Evolutionary conservation across 1,140 invertebrate genomes (phyloP), one percentile per base, ranked within the genome.

Genomic region (Tyrophagus putrescentiae): DNA sequence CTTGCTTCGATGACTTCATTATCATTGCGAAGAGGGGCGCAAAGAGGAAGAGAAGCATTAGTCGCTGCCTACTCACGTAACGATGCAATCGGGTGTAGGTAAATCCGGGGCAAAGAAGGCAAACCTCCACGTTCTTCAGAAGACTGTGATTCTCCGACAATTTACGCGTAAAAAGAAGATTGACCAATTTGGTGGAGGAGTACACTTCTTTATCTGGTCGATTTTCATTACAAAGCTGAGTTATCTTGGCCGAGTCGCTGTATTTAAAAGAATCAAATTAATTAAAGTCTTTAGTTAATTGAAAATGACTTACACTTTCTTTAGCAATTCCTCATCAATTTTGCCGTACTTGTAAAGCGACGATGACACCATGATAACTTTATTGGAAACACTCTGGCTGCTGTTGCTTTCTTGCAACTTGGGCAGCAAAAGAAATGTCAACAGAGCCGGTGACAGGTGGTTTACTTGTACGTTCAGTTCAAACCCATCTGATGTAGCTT

Each of bases 151-250:
- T 76, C 64, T 81, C 77, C 0, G 86, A 84, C 58, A 94, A 69
- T 72, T 93, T 87, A 45, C 79, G 76, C 0, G 84, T 84, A 70
- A 93, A 93, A 18, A 85, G 80, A 61, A 94, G 84, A 66, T 91
- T 89, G 1, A 85, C 85, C 65, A 87, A 84, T 71, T 95, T 95
- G 0, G 86, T 87, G 1, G 90, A 84, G 60, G 76, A 76, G 73
- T 93, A 95, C 16, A 85, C 85, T 34, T 71, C 4, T 9, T 44
- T 2, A 6, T 44, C 18, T 4, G 42, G 18, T 44, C 64, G 65
- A 23, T 33, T 50, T 16, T 34, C 25, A 16, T 61, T 41, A n/a
- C 18, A 21, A 48, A 48, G 45, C 25, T 21, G 27, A 45, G n/a
- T 13, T 60, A 21, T 56, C 7, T 57, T 57, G 4, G 18, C 11